Evolutionary conservation across 2,888 invertebrate genomes (phyloP), one percentile per base, ranked within the genome.

Genomic region (Drosophila pseudotalamancana): DNA sequence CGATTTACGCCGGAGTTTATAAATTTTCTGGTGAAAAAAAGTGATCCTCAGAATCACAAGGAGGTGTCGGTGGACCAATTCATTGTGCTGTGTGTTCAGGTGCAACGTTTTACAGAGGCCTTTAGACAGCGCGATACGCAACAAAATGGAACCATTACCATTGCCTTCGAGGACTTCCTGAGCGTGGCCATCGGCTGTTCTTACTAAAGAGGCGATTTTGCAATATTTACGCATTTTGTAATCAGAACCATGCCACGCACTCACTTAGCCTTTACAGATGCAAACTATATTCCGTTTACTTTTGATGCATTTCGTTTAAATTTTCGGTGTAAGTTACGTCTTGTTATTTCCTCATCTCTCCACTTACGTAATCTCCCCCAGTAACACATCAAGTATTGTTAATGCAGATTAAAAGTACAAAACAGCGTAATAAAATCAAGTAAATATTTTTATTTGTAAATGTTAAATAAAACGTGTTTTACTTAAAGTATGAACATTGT

Each of bases 121-220:
- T 98, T 98, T 90, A 93, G 95, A 84, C 92, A 93, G 54, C 94
- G 96, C 50, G 98, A 98, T 89, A 93, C 94, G 0, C 95, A 96
- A 76, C 94, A 95, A 91, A 95, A 94, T 82, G 98, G 98, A 29
- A 93, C 94, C 6, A 97, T 98, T 50, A 95, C 95, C 1, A 95
- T 98, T 88, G 94, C 93, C 21, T 98, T 98, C 89, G 98, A 98
- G 92, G 98, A 98, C 88, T 98, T 98, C 88, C 92, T 99, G 42
- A 94, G 93, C 65, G 93, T 98, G 77, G 96, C 97, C 27, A 93
- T 98, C 39, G 95, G 94, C 84, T 95, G 95, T 90, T 94, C 95
- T 1, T 81, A 81, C 50, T 81, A 40, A 69, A 14, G 18, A 25
- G 6, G n/a, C n/a, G 4, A 19, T 6, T 45, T 21, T 37, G 34